These are phyloP conservation scores for Petrosia ficiformis DNA, from an alignment of 37 sponge, comb jelly and placozoan genomes.

Conservation along the genomic window DNA sequence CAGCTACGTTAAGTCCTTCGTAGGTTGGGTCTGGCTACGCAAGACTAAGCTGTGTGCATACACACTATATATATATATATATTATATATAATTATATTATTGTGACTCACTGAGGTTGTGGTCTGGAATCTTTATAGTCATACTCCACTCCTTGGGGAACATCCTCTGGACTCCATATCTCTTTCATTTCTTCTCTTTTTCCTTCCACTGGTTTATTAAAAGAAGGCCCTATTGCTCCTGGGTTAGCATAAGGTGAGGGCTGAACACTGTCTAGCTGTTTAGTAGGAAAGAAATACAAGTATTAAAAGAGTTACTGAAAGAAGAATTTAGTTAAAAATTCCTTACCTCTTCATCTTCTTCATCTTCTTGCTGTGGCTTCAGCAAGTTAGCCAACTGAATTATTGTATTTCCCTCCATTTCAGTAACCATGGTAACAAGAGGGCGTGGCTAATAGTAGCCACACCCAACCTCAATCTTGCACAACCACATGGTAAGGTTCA, in stretches of 20 bases:
- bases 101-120: slow-evolving; percentile 82
- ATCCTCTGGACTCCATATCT: slow-evolving; percentile 70
- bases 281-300: no score
- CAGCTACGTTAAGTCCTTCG: no score
- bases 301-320: no score
- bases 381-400: slow-evolving; percentile 41
- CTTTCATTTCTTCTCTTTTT: no score
- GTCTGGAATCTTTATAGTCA: slow-evolving; percentile 69
- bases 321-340: neutral
- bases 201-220: no score
- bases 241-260: slow-evolving; percentile 54
- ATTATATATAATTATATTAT: no score
- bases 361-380: slow-evolving; percentile 53
- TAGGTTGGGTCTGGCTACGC: no score
- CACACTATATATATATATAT: no score
- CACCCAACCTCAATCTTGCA: neutral
- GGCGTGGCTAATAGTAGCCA: neutral
- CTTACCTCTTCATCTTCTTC: slow-evolving; percentile 37
- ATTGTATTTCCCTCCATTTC: slow-evolving; percentile 49
- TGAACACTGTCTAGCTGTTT: slow-evolving; percentile 13
- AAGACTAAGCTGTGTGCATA: no score
- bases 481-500: neutral
- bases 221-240: slow-evolving; percentile 66
- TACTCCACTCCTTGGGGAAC: slow-evolving; percentile 19
- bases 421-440: neutral